Percentiles rank a stretch among this genome's conserved stretches.
phyloP scores from a whole-genome alignment of 2,113 vertebrate species.

The Uria lomvia region DNA sequence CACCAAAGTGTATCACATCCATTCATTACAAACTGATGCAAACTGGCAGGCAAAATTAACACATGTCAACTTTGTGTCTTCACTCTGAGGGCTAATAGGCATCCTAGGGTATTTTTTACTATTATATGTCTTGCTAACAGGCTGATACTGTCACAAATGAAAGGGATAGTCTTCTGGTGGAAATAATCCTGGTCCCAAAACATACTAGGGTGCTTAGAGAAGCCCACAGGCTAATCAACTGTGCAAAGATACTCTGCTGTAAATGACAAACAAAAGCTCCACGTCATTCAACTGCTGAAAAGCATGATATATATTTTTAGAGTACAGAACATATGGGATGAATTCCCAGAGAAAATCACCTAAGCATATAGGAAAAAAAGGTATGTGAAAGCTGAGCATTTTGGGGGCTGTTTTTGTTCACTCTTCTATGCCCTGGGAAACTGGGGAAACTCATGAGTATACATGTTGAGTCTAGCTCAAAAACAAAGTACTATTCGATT shows the following conservation, averaged over 20 bases:
- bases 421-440: neutral
- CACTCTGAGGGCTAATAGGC: neutral
- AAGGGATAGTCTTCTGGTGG: neutral
- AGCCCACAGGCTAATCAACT: neutral
- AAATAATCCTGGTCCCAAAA: neutral
- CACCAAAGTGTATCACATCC: neutral
- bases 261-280: neutral
- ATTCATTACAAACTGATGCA: conserved; percentile 23
- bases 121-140: neutral
- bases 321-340: neutral
- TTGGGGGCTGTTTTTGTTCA: neutral
- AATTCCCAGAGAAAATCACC: neutral
- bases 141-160: conserved; percentile 1
- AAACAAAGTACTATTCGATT: neutral
- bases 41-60: conserved; percentile 62
- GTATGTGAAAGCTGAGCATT: neutral
- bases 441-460: neutral
- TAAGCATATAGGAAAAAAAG: neutral
- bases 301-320: neutral
- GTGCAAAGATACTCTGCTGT: neutral
- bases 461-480: neutral
- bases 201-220: neutral
- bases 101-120: conserved; percentile 9
- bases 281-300: neutral
- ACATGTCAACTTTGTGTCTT: conserved; percentile 7